Evolutionary conservation across 2,888 invertebrate genomes (phyloP), one percentile per base, ranked within the genome.

Genomic region (Sthenelais limicola): DNA sequence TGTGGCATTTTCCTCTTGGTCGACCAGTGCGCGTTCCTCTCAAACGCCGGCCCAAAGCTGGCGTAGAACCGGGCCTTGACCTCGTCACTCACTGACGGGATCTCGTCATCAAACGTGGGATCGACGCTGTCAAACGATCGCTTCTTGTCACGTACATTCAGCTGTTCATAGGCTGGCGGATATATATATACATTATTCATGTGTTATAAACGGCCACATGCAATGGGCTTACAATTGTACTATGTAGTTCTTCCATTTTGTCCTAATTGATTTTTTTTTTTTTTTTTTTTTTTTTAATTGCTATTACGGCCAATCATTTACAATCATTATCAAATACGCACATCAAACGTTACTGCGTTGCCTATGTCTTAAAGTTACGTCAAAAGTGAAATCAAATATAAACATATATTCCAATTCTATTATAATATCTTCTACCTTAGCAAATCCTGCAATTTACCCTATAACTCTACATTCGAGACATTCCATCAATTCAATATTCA

Each of bases 51-150:
- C 3, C 79, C 80, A 80, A 90, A 89, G 5, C 88, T 84, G 77
- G 87, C 82, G 82, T 91, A 96, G 88, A 96, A 97, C 82, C 94
- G 92, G 81, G 92, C 92, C 84, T 94, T 95, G 24, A 93, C 84
- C 62, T 87, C 90, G 35, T 79, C 75, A 75, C 93, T 93, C 75
- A 90, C 90, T 69, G 91, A 91, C 1, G 98, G 98, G 67, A 97
- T 89, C 49, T 91, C 90, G 84, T 99, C 95, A 85, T 97, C 96
- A 87, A 98, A 96, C 76, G 92, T 91, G 0, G 96, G 96, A 89
- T 99, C 99, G 52, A 99, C 93, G 5, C 98, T 98, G 89, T 99
- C 99, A 86, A 94, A 99, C 0, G 98, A 94, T 73, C 94, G 91
- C 74, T 98, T 91, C 84, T 94, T 94, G 30, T 91, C 88, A 15